These are phyloP conservation scores for Forpus xanthops DNA, from an alignment of 2,797 vertebrate genomes.

Conservation along the genomic window DNA sequence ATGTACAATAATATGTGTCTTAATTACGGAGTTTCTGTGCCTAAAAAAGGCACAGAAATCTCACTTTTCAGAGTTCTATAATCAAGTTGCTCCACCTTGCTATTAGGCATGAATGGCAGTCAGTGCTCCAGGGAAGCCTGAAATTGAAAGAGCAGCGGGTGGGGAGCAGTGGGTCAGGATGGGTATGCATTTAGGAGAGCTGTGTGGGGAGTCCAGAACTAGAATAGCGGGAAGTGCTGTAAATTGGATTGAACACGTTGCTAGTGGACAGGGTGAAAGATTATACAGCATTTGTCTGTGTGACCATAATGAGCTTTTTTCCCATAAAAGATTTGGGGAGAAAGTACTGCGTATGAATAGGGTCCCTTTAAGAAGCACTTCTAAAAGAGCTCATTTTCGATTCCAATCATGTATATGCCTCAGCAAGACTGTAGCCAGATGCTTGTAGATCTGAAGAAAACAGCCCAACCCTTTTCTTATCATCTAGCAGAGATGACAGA, in stretches of 20 bases:
- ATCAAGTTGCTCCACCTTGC: constrained; percentile 64
- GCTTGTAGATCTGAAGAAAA: constrained; percentile 63
- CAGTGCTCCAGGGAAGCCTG: constrained; percentile 61
- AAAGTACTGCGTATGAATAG: constrained; percentile 60
- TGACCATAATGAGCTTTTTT: constrained; percentile 63
- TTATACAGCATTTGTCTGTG: constrained; percentile 66
- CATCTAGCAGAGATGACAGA: constrained; percentile 64
- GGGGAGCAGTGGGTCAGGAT: constrained; percentile 55
- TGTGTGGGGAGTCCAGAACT: constrained; percentile 59
- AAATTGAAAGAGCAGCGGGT: constrained; percentile 62
- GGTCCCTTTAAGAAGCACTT: constrained; percentile 63
- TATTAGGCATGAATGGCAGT: constrained; percentile 66
- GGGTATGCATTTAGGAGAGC: constrained; percentile 51
- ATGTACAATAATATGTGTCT: constrained; percentile 22
- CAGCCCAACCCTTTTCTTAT: constrained; percentile 67
- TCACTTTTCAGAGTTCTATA: constrained; percentile 58
- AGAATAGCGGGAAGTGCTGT: constrained; percentile 57
- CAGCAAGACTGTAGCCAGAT: constrained; percentile 67
- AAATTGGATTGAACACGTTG: constrained; percentile 55
- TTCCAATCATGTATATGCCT: constrained; percentile 60
- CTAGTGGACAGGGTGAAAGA: constrained; percentile 63
- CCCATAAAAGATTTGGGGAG: constrained; percentile 67
- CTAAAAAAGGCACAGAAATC: constrained; percentile 43
- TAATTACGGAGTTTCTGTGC: constrained; percentile 34
- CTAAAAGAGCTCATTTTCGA: constrained; percentile 65